phyloP scores from a whole-genome alignment of 2,113 vertebrate genomes.

The Hippocampus zosterae region DNA sequence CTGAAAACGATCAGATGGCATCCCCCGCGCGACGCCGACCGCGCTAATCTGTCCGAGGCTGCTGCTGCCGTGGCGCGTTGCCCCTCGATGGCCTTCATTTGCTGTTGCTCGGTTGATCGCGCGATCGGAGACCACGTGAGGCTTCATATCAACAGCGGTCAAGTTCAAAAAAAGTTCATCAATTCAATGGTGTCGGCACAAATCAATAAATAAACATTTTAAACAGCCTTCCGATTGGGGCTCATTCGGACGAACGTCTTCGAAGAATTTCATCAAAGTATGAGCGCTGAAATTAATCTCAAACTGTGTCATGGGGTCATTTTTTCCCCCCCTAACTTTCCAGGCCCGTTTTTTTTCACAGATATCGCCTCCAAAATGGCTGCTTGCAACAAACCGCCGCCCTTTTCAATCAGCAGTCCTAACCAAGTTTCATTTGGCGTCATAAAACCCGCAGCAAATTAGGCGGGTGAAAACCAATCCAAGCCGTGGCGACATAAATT shows the following conservation, averaged over 20 bases:
- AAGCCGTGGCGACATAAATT: no score
- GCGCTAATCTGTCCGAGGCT: conserved; percentile 24
- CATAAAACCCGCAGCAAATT: no score
- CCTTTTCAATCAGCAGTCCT: no score
- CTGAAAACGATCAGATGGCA: conserved; percentile 47
- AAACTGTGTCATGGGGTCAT: no score
- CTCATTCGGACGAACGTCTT: no score
- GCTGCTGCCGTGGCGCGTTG: neutral
- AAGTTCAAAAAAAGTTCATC: neutral
- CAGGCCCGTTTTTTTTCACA: neutral
- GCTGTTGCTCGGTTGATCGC: neutral
- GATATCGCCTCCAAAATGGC: neutral
- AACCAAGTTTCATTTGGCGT: no score
- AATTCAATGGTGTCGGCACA: no score
- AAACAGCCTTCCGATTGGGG: no score
- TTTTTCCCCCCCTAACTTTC: neutral
- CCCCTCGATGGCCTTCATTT: neutral
- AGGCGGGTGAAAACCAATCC: no score
- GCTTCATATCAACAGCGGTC: neutral
- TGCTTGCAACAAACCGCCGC: no score
- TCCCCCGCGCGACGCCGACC: conserved; percentile 5
- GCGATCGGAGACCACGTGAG: neutral
- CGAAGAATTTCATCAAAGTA: neutral
- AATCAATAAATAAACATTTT: no score
- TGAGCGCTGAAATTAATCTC: neutral